phyloP scores from a whole-genome alignment of 2,888 invertebrate genomes.

The Scrobipalpa costella region DNA sequence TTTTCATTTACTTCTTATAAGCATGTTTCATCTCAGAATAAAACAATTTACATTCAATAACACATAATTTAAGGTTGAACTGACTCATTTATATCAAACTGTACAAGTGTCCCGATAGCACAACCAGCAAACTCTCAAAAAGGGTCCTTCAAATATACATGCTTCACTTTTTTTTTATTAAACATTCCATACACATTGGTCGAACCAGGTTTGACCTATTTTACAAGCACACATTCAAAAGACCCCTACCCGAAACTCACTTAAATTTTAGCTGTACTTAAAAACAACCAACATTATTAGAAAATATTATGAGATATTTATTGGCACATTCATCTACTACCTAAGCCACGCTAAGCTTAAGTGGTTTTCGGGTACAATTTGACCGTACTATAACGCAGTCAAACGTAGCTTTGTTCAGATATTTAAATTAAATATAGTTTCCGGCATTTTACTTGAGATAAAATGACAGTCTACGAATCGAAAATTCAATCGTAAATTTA shows the following conservation, averaged over 20 bases:
- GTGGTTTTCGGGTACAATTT: slow-evolving; percentile 4
- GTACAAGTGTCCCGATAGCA: slow-evolving; percentile 55
- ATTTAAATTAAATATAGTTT: slow-evolving; percentile 26
- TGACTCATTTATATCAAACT: slow-evolving; percentile 73
- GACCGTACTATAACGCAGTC: slow-evolving; percentile 8
- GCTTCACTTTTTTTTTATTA: slow-evolving; percentile 26
- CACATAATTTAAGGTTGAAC: slow-evolving; percentile 78
- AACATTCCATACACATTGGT: not conserved
- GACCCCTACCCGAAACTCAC: slow-evolving; percentile 18
- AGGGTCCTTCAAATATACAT: slow-evolving; percentile 13
- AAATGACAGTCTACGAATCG: too few species aligned
- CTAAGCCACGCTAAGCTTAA: not conserved
- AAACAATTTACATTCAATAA: slow-evolving; percentile 79
- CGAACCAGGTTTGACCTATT: not conserved
- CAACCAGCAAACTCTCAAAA: slow-evolving; percentile 34
- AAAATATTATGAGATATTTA: slow-evolving; percentile 12
- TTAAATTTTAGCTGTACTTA: slow-evolving; percentile 25
- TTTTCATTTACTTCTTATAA: slow-evolving; percentile 79
- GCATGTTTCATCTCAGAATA: slow-evolving; percentile 78
- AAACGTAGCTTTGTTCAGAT: slow-evolving; percentile 49
- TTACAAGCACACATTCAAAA: not conserved
- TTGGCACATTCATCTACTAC: slow-evolving; percentile 12
- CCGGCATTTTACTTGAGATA: too few species aligned
- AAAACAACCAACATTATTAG: slow-evolving; percentile 8
- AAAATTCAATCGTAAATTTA: too few species aligned